A percentile compares a stretch with the other conserved stretches of the same genome.
Conservation (phyloP, 2,797 vertebrate species). For the Babyrousa celebensis region DNA sequence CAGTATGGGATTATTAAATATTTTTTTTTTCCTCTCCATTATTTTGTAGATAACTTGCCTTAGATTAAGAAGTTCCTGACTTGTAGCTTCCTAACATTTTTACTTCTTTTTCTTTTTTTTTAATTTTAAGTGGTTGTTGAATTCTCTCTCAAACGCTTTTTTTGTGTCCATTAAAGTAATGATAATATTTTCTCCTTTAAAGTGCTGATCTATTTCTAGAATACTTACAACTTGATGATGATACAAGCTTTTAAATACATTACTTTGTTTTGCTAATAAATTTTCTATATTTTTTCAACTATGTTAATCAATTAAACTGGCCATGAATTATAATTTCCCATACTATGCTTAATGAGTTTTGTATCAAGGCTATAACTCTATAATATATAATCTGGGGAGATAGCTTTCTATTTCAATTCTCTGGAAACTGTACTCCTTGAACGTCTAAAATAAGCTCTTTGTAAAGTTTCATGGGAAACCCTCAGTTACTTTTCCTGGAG, state of each 20-base stretch:
- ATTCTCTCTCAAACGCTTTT: not conserved
- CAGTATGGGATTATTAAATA: not conserved
- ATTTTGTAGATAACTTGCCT: not conserved
- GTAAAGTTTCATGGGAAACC: not conserved
- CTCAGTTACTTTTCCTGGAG: not conserved
- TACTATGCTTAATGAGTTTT: not conserved
- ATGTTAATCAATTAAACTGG: not conserved
- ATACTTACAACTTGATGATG: slow-evolving; percentile 2
- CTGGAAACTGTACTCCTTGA: slow-evolving; percentile 6
- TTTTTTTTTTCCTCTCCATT: not conserved
- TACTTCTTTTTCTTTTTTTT: not conserved
- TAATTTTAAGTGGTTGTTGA: not conserved
- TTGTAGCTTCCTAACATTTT: not conserved
- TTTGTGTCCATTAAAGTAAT: not conserved
- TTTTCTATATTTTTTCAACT: not conserved
- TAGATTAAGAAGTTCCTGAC: not conserved
- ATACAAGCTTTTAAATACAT: slow-evolving; percentile 9
- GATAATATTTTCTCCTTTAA: slow-evolving; percentile 14
- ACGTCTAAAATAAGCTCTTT: not conserved
- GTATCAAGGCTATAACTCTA: not conserved
- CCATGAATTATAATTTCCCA: not conserved
- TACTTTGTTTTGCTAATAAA: slow-evolving; percentile 3
- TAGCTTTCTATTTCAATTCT: not conserved
- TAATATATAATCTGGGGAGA: not conserved
- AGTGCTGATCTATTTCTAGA: not conserved